Evolutionary conservation across 1,140 invertebrate species (phyloP), one percentile per base, ranked within the genome.

Genomic region (Sminthurides bifidus): DNA sequence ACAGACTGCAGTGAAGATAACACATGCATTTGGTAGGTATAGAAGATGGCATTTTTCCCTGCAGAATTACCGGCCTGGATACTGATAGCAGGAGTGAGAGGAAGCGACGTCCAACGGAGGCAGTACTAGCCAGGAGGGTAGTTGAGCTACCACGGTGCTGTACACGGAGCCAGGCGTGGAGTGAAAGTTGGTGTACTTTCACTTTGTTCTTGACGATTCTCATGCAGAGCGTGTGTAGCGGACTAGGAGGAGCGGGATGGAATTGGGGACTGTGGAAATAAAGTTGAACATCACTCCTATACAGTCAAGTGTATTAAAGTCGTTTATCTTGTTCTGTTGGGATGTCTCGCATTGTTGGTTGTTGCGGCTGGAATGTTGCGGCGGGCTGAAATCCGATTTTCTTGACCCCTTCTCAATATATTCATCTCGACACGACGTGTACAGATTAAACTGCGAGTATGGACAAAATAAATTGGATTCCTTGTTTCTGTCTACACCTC

Each of bases 391-490:
- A 63, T 59, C 54, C 35, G 54, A 59, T 59, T 59, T 59, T 48
- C 54, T 63, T 63, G 61, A 63, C 61, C 61, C 54, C 49, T 53
- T 45, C 43, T 54, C 57, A 63, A 63, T 63, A 63, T 63, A 63
- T 63, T 63, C 61, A 63, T 63, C 61, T 59, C 51, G 38, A 52
- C 58, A 44, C 35, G 61, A 63, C 61, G 57, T 63, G 57, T 59
- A 59, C 57, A 63, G 61, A 63, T 63, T 63, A 63, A 63, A 63
- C 54, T 57, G 53, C 56, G 54, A 59, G 43, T 38, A 50, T 56
- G 43, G 54, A 56, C 57, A 61, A 63, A 63, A 63, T 63, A 63
- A 63, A 63, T 63, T 63, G 57, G 61, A 63, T 63, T 57, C 54
- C 43, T 27, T 59, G 27, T 41, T 44, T 23, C 21, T 29, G 38